Evolutionary conservation across 2,888 invertebrate species (phyloP).

Genomic region (Tetheella fluctuosa): DNA sequence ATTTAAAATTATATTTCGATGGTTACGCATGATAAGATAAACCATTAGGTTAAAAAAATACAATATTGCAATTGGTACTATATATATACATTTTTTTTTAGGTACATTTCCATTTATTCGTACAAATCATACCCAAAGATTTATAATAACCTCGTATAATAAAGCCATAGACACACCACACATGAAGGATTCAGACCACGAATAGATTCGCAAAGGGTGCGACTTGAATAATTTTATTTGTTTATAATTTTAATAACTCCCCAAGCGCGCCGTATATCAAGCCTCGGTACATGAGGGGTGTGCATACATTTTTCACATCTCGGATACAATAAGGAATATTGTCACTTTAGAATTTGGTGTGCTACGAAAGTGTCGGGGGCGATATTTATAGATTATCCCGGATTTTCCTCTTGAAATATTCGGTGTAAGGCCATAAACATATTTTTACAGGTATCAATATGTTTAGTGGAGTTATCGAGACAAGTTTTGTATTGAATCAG

Average conservation of each 20-base stretch:
- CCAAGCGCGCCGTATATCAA: constrained; percentile 56
- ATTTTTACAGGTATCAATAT: constrained; percentile 40
- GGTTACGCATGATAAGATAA: too few relatives aligned
- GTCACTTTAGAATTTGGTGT: constrained; percentile 77
- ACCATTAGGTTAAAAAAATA: too few relatives aligned
- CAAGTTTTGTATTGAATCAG: background rate
- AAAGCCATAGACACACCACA: constrained; percentile 35
- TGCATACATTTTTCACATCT: constrained; percentile 76
- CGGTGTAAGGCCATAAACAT: constrained; percentile 61
- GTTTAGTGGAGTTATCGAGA: background rate
- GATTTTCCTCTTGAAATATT: constrained; percentile 74
- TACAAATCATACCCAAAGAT: constrained; percentile 18
- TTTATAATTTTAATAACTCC: constrained; percentile 83
- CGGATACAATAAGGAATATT: constrained; percentile 74
- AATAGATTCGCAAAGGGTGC: constrained; percentile 56
- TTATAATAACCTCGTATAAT: constrained; percentile 13
- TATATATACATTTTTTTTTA: too few relatives aligned
- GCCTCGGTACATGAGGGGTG: constrained; percentile 50
- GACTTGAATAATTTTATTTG: constrained; percentile 80
- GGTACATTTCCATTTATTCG: too few relatives aligned
- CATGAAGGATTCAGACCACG: constrained; percentile 64
- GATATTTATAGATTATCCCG: constrained; percentile 80
- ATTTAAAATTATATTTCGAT: too few relatives aligned
- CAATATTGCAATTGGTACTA: too few relatives aligned
- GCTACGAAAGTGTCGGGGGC: constrained; percentile 60